Base-by-base conservation (phyloP, 2,888 invertebrate species). In the Andrena bicolor region DNA sequence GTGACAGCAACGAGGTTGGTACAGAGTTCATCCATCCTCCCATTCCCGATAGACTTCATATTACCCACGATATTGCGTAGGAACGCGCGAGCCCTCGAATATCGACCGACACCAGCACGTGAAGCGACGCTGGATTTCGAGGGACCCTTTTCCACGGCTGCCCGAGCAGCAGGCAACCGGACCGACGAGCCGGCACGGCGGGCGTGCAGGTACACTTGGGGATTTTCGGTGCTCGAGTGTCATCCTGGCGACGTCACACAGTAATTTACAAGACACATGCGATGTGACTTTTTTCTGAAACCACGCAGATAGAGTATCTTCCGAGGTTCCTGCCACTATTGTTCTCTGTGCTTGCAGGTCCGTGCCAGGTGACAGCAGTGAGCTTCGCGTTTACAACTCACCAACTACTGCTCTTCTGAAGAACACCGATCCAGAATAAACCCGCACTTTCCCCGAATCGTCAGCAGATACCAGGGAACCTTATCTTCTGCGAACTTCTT, bases 111-210 rank as follows among this genome's bases (percentile, higher is more conserved):
- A 32, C n/a, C 51, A 41, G 53, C 53, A 41, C 60, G 60, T 53
- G 66, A 66, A 73, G 35, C 30, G 2, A 23, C 60, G 48, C 35
- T 10, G 85, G 80, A 82, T 84, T 87, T 83, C 81, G 51, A 78
- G 77, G 79, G 66, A 83, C 84, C 65, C 48, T 65, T 77, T 64
- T 70, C 79, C 1, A 6, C n/a, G 60, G 41, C 26, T 65, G 64
- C 76, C 90, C 91, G 84, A 83, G 82, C 72, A 81, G 86, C 88
- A 92, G 92, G 93, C 93, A 93, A 93, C 93, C 92, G 88, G 93
- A 83, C 86, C 58, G 88, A 92, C 93, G 85, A 76, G 76, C 76
- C 85, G 75, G 89, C 88, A 90, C 76, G 89, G 84, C 89, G 89
- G 92, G 91, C 86, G 81, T 79, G 85, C 86, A 76, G 84, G 76